Evolutionary conservation across 2,797 vertebrate genomes (phyloP), one percentile per base, ranked within the genome.

Genomic region (Staurois parvus): DNA sequence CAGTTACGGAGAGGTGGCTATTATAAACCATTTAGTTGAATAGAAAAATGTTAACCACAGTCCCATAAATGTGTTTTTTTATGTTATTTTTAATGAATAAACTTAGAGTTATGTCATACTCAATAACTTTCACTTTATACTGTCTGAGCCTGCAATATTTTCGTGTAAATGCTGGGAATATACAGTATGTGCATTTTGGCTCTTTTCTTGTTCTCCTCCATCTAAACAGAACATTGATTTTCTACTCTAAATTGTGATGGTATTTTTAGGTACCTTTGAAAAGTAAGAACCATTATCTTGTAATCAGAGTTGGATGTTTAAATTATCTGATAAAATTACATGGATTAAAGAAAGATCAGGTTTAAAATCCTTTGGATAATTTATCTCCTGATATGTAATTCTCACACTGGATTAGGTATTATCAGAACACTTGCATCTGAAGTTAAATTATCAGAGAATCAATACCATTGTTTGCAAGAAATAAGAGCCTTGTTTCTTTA

Each of bases 341-440:
- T 76, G 73, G 79, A 82, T 76, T 82, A 86, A 82, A 77, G 72
- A 45, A 10, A 76, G 73, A 82, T 81, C 79, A 81, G 66, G 74
- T 86, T 82, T 66, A 62, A 82, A 86, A 85, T n/a, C 78, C 78
- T 76, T 86, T 86, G 73, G 66, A 86, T 86, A 82, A 86, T 86
- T 81, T 64, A 86, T 76, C 66, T 70, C 72, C 56, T 81, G 79
- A 86, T 82, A 86, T 82, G 81, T 79, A 77, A 76, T 72, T 81
- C 67, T 82, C 67, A 82, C 73, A 72, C 78, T 76, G 78, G 64
- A 82, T 76, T 82, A 64, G 52, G 84, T 81, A 77, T 77, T 76
- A 86, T 76, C 48, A 70, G 84, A 80, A 80, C 79, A 86, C 66
- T 64, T 59, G 66, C 73, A 86, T 66, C 48, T 86, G 26, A 72